Base-by-base conservation (phyloP, 1,140 invertebrate genomes). In the Brachystomella parvula region DNA sequence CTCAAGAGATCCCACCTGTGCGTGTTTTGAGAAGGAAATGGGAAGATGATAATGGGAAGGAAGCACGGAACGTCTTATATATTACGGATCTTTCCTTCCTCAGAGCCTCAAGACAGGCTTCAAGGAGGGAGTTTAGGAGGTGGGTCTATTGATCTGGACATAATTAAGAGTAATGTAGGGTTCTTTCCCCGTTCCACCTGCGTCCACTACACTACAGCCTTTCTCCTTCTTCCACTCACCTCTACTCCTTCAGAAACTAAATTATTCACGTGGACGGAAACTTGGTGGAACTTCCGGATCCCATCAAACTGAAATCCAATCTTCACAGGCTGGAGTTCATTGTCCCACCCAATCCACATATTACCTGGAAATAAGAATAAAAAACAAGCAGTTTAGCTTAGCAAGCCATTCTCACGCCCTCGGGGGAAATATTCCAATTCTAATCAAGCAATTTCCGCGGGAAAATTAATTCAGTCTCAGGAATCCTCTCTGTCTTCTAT, bases 211-310 rank as follows among this genome's bases (percentile, higher is more conserved):
- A 29, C 33, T 47, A 28, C 31, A 59, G 29, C 28, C 39, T 58
- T 29, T 60, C 12, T 21, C 19, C 32, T 49, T 30, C 35, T 29
- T 63, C 29, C 39, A 32, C 57, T 71, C 65, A 73, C 72, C 72
- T 73, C 69, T 9, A 69, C 72, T 31, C 72, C 72, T 67, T 73
- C 69, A 62, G 69, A 69, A 31, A 73, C 69, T 24, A 71, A 71
- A 73, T 73, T 73, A 68, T 73, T 73, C 65, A 73, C 72, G 62
- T 73, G 69, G 57, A 73, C 65, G 65, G 65, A 69, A 35, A 73
- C 65, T 57, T 63, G 53, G 57, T 71, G 57, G 56, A 73, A 73
- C 53, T 71, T 73, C 32, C 72, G 33, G 24, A 71, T 65, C 49
- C 56, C 62, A 47, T 73, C 72, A 65, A 73, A 73, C 47, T 73